Evolutionary conservation across 2,888 invertebrate genomes (phyloP).

Genomic region (Agrotis clavis): DNA sequence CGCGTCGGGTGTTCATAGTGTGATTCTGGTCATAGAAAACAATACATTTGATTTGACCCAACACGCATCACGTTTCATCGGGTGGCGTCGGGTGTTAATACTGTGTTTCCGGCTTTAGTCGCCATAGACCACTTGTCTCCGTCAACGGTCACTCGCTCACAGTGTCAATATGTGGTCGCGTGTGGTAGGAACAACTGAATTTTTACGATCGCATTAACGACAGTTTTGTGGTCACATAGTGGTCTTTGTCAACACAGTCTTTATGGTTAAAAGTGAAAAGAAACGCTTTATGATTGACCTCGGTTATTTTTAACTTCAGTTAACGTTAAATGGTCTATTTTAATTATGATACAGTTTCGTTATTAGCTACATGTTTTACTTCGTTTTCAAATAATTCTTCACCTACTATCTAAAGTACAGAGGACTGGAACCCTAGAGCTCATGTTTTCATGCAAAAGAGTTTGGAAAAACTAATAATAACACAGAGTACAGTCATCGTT

Average conservation of each 20-base stretch:
- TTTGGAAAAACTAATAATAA: neutral
- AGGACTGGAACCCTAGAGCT: neutral
- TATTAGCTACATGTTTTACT: neutral
- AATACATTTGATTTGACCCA: no score
- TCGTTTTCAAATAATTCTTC: neutral
- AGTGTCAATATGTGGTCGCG: constrained; percentile 55
- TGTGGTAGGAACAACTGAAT: constrained; percentile 42
- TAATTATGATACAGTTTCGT: neutral
- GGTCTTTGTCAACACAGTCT: constrained; percentile 46
- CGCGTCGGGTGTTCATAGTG: no score
- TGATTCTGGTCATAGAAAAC: no score
- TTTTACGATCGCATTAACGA: constrained; percentile 52
- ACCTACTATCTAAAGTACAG: no score
- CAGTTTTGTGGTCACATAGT: constrained; percentile 49
- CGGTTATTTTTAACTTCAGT: constrained; percentile 18
- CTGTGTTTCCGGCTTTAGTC: no score
- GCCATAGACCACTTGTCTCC: constrained; percentile 18
- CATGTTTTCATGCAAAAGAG: neutral
- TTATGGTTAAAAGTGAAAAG: constrained; percentile 38
- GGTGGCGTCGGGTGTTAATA: no score
- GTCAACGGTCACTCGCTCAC: constrained; percentile 28
- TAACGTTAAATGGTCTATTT: constrained; percentile 2
- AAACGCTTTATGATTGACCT: constrained; percentile 10
- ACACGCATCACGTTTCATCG: no score
- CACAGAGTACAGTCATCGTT: neutral